Percentiles rank a stretch among this genome's conserved stretches.
These are phyloP conservation scores for Prolemur simus DNA, from an alignment of 2,113 vertebrate genomes.

Conservation along the genomic window DNA sequence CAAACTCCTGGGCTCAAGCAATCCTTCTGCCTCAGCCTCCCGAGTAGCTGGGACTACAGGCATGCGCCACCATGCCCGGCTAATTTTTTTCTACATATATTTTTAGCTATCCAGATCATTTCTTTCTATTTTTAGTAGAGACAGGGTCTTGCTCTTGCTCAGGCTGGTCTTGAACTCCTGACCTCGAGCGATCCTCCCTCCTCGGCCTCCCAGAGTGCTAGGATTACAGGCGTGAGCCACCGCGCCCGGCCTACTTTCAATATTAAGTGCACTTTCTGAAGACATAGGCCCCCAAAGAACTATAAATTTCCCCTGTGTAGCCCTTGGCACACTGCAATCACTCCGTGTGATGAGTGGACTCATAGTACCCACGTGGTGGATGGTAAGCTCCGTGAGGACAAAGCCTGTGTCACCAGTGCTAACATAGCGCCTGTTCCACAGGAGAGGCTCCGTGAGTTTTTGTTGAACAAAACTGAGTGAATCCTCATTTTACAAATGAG, in stretches of 20 bases:
- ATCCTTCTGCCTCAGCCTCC: too few relatives aligned
- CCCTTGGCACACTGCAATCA: not conserved
- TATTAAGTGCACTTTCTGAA: not conserved
- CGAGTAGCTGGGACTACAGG: too few relatives aligned
- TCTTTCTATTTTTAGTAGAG: too few relatives aligned
- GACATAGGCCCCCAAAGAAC: not conserved
- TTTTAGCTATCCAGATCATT: too few relatives aligned
- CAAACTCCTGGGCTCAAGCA: too few relatives aligned
- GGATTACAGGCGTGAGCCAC: too few relatives aligned
- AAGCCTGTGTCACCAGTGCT: not conserved
- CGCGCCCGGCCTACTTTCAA: not conserved
- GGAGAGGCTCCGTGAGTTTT: not conserved
- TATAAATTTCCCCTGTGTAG: not conserved
- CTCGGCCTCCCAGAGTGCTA: too few relatives aligned
- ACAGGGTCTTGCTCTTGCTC: too few relatives aligned
- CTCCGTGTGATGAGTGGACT: not conserved
- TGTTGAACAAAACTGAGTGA: not conserved
- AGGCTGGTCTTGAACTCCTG: too few relatives aligned
- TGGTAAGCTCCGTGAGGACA: not conserved
- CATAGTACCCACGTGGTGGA: accelerated
- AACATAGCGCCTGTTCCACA: not conserved
- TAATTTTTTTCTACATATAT: too few relatives aligned
- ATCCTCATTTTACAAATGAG: not conserved
- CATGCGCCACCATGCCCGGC: too few relatives aligned
- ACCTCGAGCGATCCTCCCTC: too few relatives aligned